phyloP scores from a whole-genome alignment of 2,888 invertebrate genomes.

The Andrena trimmerana region DNA sequence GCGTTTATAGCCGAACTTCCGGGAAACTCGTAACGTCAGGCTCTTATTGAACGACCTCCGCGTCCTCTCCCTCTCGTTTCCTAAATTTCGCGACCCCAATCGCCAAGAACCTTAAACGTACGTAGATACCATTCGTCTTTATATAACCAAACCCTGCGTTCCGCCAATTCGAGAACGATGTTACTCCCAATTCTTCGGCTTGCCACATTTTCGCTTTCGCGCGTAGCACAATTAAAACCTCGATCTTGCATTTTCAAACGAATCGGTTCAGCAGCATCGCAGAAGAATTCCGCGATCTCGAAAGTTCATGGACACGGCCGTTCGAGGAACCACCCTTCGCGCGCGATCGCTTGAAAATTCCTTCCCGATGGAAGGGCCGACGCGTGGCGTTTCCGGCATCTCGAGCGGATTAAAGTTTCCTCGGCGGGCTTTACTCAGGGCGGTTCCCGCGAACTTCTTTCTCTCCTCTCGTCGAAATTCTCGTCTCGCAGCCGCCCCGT shows the following conservation, averaged over 20 bases:
- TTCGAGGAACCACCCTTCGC: not conserved
- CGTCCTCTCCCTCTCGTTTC: not conserved
- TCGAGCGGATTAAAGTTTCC: constrained; percentile 36
- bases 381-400: constrained; percentile 40
- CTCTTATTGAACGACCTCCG: constrained; percentile 26
- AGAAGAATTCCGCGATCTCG: not conserved
- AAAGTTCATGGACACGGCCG: not conserved
- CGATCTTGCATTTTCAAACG: not conserved
- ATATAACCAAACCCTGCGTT: too few relatives aligned
- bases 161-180: too few relatives aligned
- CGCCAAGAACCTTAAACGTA: not conserved
- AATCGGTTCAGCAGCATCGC: not conserved
- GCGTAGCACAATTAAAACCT: not conserved
- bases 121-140: not conserved
- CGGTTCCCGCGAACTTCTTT: constrained; percentile 49
- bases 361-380: constrained; percentile 23
- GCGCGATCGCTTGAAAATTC: constrained; percentile 1
- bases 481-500: constrained; percentile 23
- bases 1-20: constrained; percentile 43
- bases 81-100: constrained; percentile 20
- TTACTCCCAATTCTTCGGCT: too few relatives aligned
- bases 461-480: constrained; percentile 33
- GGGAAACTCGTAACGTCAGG: constrained; percentile 26
- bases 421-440: constrained; percentile 24
- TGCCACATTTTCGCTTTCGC: too few relatives aligned